phyloP scores from a whole-genome alignment of 1,140 invertebrate genomes.

The Eumeta japonica region DNA sequence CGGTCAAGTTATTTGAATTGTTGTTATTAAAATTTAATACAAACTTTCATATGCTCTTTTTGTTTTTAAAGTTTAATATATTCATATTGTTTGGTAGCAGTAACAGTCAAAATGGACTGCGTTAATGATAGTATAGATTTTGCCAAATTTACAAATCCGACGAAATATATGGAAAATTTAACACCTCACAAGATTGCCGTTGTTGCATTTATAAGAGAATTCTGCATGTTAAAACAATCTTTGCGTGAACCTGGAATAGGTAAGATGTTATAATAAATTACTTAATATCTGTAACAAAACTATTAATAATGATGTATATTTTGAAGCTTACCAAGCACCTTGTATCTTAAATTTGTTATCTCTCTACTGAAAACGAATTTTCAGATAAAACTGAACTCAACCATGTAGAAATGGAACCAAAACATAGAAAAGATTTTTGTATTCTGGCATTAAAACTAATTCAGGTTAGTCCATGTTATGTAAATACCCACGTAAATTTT shows the following conservation, averaged over 20 bases:
- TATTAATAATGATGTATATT: not conserved
- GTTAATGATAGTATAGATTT: conserved; percentile 36
- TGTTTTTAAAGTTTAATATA: too few species aligned
- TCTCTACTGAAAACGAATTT: too few species aligned
- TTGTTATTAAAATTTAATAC: too few species aligned
- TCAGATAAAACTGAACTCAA: not conserved
- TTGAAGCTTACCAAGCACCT: too few species aligned
- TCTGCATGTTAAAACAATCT: conserved; percentile 13
- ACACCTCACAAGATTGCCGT: conserved; percentile 56
- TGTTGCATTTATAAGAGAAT: conserved; percentile 53
- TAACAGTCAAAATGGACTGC: conserved; percentile 29
- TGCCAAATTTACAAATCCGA: conserved; percentile 37
- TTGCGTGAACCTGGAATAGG: not conserved
- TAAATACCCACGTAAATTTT: conserved; percentile 3
- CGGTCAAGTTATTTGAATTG: too few species aligned
- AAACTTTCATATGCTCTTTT: too few species aligned
- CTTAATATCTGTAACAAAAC: conserved; percentile 2
- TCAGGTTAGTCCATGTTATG: conserved; percentile 28
- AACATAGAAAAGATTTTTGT: conserved; percentile 55
- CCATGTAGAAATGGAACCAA: conserved; percentile 34
- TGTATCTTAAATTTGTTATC: too few species aligned
- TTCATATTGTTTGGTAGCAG: too few species aligned
- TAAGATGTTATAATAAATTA: conserved; percentile 7
- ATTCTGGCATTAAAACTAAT: conserved; percentile 52
- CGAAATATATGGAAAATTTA: conserved; percentile 49